Evolutionary conservation across 1,140 invertebrate species (phyloP), one percentile per base, ranked within the genome.

Genomic region (Pentalonia nigronervosa): DNA sequence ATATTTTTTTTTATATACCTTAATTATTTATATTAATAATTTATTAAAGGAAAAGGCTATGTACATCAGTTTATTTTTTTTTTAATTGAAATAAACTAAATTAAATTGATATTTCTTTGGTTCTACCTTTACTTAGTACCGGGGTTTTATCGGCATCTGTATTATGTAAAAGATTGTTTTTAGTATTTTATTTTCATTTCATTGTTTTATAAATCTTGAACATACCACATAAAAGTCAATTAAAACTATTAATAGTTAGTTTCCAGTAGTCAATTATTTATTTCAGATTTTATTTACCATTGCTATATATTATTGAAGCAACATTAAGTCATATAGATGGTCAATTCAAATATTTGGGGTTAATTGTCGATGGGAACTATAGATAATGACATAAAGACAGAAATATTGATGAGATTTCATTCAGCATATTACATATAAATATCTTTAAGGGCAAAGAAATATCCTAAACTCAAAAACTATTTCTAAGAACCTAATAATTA

Each of bases 1-100:
- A 30, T 90, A 53, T 53, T 23, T 53, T 90, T 60, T 60, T 60
- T 60, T n/a, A n/a, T 90, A 14, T n/a, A 90, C 53, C 56, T 45
- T n/a, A 67, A 60, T 90, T 60, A 60, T 90, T 60, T 41, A 53
- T 60, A 60, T 45, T 60, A 45, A 60, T 90, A 67, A 11, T 14
- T n/a, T n/a, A 76, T n/a, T 76, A 76, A n/a, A 76, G 17, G n/a
- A 76, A 76, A 76, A 76, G n/a, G 30, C 6, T 76, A 67, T 30
- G 60, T n/a, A n/a, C 11, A 67, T 67, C 14, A n/a, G 11, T 67
- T 60, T 67, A 67, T 67, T 67, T 67, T n/a, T 60, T 60, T 67
- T 67, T 67, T 67, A 30, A 67, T 11, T 4, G 11, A 67, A n/a
- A 67, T 67, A 7, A 30, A 4, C n/a, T 30, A 0, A 9, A 4